Evolutionary conservation across 2,888 invertebrate species (phyloP), one percentile per base, ranked within the genome.

Genomic region (Clunio marinus): DNA sequence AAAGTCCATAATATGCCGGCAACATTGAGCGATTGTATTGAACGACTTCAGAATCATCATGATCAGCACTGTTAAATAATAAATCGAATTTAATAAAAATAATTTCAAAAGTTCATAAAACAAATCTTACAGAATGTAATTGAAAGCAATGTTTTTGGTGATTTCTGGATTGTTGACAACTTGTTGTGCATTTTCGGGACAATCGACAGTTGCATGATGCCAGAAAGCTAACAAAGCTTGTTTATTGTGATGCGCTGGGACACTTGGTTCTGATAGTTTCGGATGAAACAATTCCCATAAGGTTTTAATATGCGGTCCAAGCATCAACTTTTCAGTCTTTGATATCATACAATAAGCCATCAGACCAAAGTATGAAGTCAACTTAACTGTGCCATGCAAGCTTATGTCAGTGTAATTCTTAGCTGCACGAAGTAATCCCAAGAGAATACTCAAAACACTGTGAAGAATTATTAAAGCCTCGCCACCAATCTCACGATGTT

Each of bases 201-300:
- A 96, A 78, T 96, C 96, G 5, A 88, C 84, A 73, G 92, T 91
- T 27, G 92, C 93, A 72, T 93, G 91, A 81, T 95, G 92, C 95
- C 95, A 96, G 81, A 94, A 96, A 32, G 91, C 86, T 15, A 96
- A 82, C 72, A 96, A 79, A 2, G 95, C 93, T 77, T 96, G 96
- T 77, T 96, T 96, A 79, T 96, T 96, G 75, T 95, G 94, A 80
- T 96, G 94, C 68, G 95, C 92, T 22, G 96, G 91, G 73, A 96
- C 93, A 67, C 93, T 91, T 1, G 96, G 96, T 80, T 96, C 96
- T 8, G 94, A 93, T 71, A 96, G 83, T 74, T 93, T 91, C 1
- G 96, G 95, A 82, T 96, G 95, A 79, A 96, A 96, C 69, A 96
- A 80, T 73, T 93, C 91, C 96, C 96, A 96, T 45, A 96, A 81